Evolutionary conservation across 2,113 vertebrate species (phyloP).

Genomic region (Hydrolagus affinis): DNA sequence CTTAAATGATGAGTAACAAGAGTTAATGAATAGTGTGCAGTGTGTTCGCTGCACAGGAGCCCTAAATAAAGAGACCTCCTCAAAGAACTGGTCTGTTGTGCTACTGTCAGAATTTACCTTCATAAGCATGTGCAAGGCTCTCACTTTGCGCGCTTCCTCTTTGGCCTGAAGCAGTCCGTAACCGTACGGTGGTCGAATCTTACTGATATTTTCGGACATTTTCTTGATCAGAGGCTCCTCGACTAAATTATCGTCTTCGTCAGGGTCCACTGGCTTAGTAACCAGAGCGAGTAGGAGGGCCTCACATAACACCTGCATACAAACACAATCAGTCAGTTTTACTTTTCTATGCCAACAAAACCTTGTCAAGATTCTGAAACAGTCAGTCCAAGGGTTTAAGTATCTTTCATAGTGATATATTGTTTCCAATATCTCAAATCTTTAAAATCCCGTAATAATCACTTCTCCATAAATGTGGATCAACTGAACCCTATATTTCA

Average conservation of each 20-base stretch:
- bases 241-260: slow-evolving; percentile 56
- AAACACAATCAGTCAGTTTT: not conserved
- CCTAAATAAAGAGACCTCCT: too few species aligned
- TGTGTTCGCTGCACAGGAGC: too few species aligned
- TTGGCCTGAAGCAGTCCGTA: slow-evolving; percentile 64
- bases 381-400: not conserved
- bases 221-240: slow-evolving; percentile 51
- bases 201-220: slow-evolving; percentile 39
- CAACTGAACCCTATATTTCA: too few species aligned
- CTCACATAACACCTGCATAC: slow-evolving; percentile 51
- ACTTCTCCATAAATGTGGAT: not conserved
- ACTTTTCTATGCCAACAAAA: not conserved
- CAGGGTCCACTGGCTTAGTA: slow-evolving; percentile 58
- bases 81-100: too few species aligned
- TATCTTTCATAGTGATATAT: not conserved
- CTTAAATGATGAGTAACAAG: too few species aligned
- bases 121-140: slow-evolving; percentile 52
- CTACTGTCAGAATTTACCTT: slow-evolving; percentile 43
- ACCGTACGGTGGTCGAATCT: slow-evolving; percentile 56
- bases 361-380: not conserved
- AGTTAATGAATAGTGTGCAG: too few species aligned
- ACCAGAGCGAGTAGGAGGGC: slow-evolving; percentile 49
- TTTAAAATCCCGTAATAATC: not conserved
- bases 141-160: slow-evolving; percentile 60
- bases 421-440: not conserved